Evolutionary conservation across 2,113 vertebrate species (phyloP).

Genomic region (Dromaius novaehollandiae): DNA sequence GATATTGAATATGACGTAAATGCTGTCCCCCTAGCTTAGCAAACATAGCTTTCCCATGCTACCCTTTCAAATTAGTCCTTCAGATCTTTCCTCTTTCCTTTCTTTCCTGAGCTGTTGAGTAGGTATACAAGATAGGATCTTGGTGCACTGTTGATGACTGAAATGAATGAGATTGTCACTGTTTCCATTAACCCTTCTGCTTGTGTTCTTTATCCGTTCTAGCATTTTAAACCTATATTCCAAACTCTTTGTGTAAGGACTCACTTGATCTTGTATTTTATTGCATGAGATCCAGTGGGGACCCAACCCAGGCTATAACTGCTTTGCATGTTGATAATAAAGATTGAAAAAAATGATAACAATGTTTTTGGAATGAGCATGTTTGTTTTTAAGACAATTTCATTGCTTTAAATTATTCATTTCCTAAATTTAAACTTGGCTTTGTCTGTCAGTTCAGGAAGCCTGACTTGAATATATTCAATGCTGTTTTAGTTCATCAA

Average conservation of each 20-base stretch:
- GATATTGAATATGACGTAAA: conserved; percentile 30
- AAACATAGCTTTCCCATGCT: background rate
- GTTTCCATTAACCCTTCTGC: background rate
- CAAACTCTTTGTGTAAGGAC: background rate
- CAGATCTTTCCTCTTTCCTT: background rate
- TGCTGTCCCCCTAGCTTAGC: background rate
- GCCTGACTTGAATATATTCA: background rate
- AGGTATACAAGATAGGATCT: background rate
- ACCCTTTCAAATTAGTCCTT: background rate
- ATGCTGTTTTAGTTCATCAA: background rate
- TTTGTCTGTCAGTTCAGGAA: background rate
- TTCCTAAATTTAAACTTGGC: background rate
- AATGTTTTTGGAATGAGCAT: background rate
- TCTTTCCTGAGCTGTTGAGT: background rate
- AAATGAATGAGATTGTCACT: background rate
- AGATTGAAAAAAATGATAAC: background rate
- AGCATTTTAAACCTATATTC: background rate
- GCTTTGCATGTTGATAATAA: background rate
- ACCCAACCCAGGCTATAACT: background rate
- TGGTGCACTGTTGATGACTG: background rate
- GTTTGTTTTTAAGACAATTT: background rate
- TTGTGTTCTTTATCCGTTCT: background rate
- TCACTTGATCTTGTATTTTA: background rate
- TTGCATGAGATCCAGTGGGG: background rate
- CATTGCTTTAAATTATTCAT: background rate